A percentile compares a stretch with the other conserved stretches of the same genome.
phyloP scores from a whole-genome alignment of 2,888 invertebrate genomes.

The Meliscaeva auricollis region DNA sequence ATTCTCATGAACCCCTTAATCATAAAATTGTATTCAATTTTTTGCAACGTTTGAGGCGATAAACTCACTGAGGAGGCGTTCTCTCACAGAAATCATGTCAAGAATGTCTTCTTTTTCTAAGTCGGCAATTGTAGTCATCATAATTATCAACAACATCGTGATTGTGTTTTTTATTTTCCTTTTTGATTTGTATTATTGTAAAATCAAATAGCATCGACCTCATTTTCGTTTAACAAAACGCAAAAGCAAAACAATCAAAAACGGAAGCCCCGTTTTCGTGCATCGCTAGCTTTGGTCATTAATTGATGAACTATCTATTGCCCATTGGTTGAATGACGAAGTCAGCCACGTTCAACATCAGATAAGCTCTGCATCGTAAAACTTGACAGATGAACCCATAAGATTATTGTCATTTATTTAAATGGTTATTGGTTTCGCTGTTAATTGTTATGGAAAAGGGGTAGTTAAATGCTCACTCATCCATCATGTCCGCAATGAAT shows the following conservation, averaged over 20 bases:
- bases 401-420: slow-evolving; percentile 47
- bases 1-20: slow-evolving; percentile 13
- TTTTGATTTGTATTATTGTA: slow-evolving; percentile 13
- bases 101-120: slow-evolving; percentile 54
- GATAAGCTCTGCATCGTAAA: slow-evolving; percentile 17
- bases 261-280: slow-evolving; percentile 70
- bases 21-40: not conserved
- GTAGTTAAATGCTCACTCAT: slow-evolving; percentile 7
- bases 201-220: slow-evolving; percentile 35
- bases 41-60: not conserved
- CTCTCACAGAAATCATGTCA: slow-evolving; percentile 61
- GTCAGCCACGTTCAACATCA: slow-evolving; percentile 10
- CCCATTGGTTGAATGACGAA: slow-evolving; percentile 19
- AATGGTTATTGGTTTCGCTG: slow-evolving; percentile 30
- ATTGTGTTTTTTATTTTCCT: not conserved
- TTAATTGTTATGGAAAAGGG: slow-evolving; percentile 24
- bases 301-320: slow-evolving; percentile 52
- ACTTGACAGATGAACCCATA: slow-evolving; percentile 39
- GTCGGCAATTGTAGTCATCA: not conserved
- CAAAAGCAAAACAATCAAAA: slow-evolving; percentile 36
- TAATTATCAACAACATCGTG: not conserved
- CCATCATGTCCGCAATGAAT: slow-evolving; percentile 11
- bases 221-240: slow-evolving; percentile 38
- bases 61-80: slow-evolving; percentile 40
- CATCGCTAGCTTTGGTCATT: slow-evolving; percentile 70